These are phyloP conservation scores for Idaea biselata DNA, from an alignment of 2,888 invertebrate species.

Conservation along the genomic window DNA sequence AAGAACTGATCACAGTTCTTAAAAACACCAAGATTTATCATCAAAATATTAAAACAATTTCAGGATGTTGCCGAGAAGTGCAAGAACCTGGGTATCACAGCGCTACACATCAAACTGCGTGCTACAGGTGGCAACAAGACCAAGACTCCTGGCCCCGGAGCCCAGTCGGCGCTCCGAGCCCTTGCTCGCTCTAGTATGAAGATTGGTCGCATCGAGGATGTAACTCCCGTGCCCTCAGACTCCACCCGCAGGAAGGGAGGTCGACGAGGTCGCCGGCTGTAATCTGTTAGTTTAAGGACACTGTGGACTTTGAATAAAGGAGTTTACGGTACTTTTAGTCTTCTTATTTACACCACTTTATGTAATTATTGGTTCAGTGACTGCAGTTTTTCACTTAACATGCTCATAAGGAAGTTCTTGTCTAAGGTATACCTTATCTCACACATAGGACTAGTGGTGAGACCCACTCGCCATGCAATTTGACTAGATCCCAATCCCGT, in stretches of 20 bases:
- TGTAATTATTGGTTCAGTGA: too few species aligned
- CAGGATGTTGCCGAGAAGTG: conserved; percentile 99
- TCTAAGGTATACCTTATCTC: too few species aligned
- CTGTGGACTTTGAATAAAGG: conserved; percentile 70
- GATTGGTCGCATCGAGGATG: conserved; percentile 99
- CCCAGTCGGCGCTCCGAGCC: conserved; percentile 98
- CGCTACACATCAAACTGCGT: conserved; percentile 98
- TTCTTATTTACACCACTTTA: conserved; percentile 36
- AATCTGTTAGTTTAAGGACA: conserved; percentile 80
- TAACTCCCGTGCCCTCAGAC: conserved; percentile 99
- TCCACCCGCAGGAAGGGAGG: conserved; percentile 99
- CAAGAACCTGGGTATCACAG: conserved; percentile 97
- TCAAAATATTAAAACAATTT: conserved; percentile 9
- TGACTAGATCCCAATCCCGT: too few species aligned
- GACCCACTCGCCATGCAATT: too few species aligned
- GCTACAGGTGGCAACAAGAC: conserved; percentile 99
- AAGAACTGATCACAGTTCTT: background rate
- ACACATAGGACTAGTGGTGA: too few species aligned
- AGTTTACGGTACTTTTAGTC: conserved; percentile 51
- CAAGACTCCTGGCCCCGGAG: conserved; percentile 99
- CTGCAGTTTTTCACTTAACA: too few species aligned
- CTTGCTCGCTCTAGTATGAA: conserved; percentile 99
- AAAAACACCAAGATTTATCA: background rate
- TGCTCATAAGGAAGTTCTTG: too few species aligned
- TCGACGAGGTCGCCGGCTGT: conserved; percentile 99